A percentile compares a stretch with the other conserved stretches of the same genome.
These are phyloP conservation scores for Sciaenops ocellatus DNA, from an alignment of 2,797 vertebrate genomes.

Conservation along the genomic window DNA sequence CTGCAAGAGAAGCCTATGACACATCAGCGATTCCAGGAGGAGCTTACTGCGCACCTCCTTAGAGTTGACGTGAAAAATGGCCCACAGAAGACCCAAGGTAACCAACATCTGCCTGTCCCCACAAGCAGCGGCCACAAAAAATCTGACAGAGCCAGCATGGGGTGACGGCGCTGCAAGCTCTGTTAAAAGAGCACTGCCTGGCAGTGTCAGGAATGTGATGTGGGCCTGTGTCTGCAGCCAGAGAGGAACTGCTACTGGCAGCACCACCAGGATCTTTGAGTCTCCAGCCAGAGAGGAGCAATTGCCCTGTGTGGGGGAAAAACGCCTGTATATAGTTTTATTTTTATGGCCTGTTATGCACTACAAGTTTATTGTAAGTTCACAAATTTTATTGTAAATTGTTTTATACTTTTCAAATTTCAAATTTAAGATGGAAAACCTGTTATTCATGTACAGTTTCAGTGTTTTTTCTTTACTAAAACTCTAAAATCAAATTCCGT, in stretches of 20 bases:
- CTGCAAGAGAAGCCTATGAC: neutral
- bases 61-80: neutral
- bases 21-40: neutral
- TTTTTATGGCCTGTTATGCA: neutral
- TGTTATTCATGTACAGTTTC: neutral
- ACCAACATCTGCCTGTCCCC: neutral
- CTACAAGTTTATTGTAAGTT: no score
- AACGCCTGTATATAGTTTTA: neutral
- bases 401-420: neutral
- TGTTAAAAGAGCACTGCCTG: neutral
- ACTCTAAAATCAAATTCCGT: neutral
- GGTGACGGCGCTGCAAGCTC: neutral
- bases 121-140: neutral
- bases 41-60: no score
- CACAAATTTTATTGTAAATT: neutral
- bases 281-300: no score
- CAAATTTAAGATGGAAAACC: neutral
- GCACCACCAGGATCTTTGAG: neutral
- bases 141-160: neutral
- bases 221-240: neutral
- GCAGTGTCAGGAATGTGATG: neutral
- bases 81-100: neutral
- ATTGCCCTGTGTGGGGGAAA: neutral
- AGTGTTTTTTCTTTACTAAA: neutral
- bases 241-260: neutral